Conservation (phyloP, 2,797 vertebrate genomes). For the Psittacula derbiana region DNA sequence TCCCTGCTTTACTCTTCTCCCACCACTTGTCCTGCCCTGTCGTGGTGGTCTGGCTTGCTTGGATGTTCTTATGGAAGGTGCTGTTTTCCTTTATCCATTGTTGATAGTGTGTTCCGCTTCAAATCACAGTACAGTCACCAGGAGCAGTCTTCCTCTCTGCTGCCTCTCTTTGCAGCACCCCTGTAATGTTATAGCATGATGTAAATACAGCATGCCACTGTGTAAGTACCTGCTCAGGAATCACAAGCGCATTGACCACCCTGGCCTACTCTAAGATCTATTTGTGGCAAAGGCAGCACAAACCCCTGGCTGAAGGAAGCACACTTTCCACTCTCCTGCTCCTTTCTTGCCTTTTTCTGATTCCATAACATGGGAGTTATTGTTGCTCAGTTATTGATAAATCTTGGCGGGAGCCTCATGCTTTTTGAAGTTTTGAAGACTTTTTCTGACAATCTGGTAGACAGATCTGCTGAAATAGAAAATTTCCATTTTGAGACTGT, state of each 20-base stretch:
- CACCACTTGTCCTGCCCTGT: neutral
- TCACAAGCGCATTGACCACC: neutral
- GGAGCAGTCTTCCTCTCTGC: neutral
- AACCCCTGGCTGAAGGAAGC: neutral
- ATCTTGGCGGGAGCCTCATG: neutral
- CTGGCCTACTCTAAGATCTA: neutral
- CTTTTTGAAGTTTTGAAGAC: neutral
- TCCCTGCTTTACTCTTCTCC: neutral
- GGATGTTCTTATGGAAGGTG: neutral
- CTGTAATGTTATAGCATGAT: neutral
- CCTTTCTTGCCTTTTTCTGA: neutral
- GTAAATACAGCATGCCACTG: accelerated
- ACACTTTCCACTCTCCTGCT: accelerated
- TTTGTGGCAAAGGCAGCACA: neutral
- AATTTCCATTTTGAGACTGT: neutral
- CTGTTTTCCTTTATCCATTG: neutral
- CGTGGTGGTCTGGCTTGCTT: neutral
- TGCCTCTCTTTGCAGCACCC: neutral
- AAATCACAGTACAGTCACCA: neutral
- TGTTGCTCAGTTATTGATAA: neutral
- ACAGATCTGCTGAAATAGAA: neutral
- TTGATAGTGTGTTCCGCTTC: neutral
- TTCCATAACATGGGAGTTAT: accelerated
- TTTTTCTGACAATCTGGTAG: neutral
- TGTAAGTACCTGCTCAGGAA: neutral